phyloP scores from a whole-genome alignment of 1,140 invertebrate species.

The Euwallacea fornicatus region DNA sequence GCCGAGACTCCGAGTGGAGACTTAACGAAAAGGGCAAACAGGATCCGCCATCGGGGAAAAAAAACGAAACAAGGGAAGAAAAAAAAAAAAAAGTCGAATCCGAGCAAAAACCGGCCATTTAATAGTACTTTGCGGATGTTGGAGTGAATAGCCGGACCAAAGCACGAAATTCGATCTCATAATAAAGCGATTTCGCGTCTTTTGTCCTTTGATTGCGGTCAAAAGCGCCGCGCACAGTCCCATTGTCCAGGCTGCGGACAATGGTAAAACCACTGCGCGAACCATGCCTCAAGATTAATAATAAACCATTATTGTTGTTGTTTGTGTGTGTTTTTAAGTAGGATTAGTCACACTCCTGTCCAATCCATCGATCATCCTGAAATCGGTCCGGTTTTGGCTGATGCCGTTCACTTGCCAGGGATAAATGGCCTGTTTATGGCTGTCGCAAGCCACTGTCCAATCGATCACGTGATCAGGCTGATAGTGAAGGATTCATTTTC shows the following conservation, averaged over 20 bases:
- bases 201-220: conserved; percentile 33
- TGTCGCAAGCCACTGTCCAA: conserved; percentile 11
- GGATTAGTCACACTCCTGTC: not conserved
- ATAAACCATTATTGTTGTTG: not conserved
- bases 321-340: not conserved
- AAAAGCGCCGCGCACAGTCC: conserved; percentile 13
- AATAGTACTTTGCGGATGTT: conserved; percentile 37
- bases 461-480: conserved; percentile 17
- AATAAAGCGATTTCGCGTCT: conserved; percentile 35
- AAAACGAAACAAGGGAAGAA: conserved; percentile 6
- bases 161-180: conserved; percentile 31
- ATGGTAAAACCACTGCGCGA: not conserved
- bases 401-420: conserved; percentile 12
- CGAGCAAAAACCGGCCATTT: conserved; percentile 35
- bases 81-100: conserved; percentile 20
- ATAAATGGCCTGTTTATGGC: conserved; percentile 11
- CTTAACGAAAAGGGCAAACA: conserved; percentile 8
- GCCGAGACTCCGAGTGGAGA: no score
- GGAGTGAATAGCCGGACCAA: conserved; percentile 28
- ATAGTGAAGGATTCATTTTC: not conserved
- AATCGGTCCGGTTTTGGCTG: conserved; percentile 13
- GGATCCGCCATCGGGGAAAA: conserved; percentile 17
- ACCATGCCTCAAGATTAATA: not conserved
- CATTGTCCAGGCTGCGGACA: not conserved
- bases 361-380: conserved; percentile 8